phyloP scores from a whole-genome alignment of 2,888 invertebrate genomes.

The Blastobasis adustella region DNA sequence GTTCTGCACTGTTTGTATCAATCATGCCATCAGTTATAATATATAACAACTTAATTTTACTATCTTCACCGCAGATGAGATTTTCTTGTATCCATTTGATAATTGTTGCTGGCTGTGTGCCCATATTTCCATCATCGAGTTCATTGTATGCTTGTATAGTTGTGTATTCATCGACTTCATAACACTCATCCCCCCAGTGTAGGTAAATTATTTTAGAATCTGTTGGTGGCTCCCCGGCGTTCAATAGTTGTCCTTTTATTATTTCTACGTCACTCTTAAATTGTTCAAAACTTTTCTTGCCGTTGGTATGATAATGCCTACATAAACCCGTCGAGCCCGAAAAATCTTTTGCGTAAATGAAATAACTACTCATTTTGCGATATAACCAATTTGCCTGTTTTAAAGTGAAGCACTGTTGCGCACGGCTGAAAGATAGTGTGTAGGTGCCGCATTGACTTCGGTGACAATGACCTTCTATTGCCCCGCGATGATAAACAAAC shows the following conservation, averaged over 20 bases:
- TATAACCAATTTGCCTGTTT: not conserved
- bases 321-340: constrained; percentile 18
- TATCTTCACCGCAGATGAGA: constrained; percentile 7
- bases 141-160: constrained; percentile 8
- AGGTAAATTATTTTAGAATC: constrained; percentile 24
- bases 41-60: constrained; percentile 25
- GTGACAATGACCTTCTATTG: no score
- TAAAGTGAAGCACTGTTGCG: no score
- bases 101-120: constrained; percentile 11
- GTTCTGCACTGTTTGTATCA: not conserved
- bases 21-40: constrained; percentile 30
- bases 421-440: no score
- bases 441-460: no score
- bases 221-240: constrained; percentile 9
- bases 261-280: constrained; percentile 21
- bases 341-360: constrained; percentile 25
- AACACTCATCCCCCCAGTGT: constrained; percentile 25
- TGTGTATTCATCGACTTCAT: constrained; percentile 21
- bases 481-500: no score
- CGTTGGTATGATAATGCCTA: constrained; percentile 19
- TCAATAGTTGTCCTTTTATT: constrained; percentile 14
- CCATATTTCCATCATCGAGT: not conserved
- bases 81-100: constrained; percentile 10
- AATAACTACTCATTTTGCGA: constrained; percentile 16
- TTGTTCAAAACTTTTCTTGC: constrained; percentile 19